Evolutionary conservation across 2,888 invertebrate species (phyloP), one percentile per base, ranked within the genome.

Genomic region (Melolontha melolontha): DNA sequence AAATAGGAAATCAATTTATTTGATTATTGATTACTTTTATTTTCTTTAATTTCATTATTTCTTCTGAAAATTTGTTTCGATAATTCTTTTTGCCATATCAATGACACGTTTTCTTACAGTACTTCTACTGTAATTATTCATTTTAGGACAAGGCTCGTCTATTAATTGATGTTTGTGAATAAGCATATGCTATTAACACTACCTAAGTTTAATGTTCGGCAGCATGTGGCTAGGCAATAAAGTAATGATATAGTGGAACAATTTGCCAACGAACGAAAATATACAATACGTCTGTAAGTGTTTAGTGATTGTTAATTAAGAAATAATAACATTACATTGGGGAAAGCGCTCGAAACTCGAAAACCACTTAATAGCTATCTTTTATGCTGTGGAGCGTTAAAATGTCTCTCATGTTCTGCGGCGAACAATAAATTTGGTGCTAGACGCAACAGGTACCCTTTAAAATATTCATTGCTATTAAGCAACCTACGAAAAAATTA

Each of bases 401-500:
- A 54, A 54, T 54, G 52, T 52, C 34, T 14, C 52, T 14, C 34
- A 34, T 52, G 34, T 34, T n/a, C 34, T 5, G 7, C 5, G n/a
- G 12, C 11, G 12, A 29, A 34, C 39, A 52, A 52, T 34, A 52
- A 52, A 52, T 34, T n/a, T 39, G 10, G 12, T 27, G 22, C 27
- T 16, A 47, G 39, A 22, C 63, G 67, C 69, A 71, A 69, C 69
- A 67, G 69, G 69, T 69, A 42, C 49, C 65, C 62, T 65, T 71
- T 71, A 59, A 70, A 68, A 67, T 69, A 69, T 70, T 71, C 67
- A 71, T 70, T 65, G 17, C 52, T 14, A 52, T 51, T 63, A 52
- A 12, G 16, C 14, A 17, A 34, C 7, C 11, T 50, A 22, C 54
- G 7, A 44, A 27, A 11, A 65, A 22, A 22, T n/a, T n/a, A n/a